A percentile compares a stretch with the other conserved stretches of the same genome.
Evolutionary conservation across 1,140 invertebrate species (phyloP).

Genomic region (Psix sp.): DNA sequence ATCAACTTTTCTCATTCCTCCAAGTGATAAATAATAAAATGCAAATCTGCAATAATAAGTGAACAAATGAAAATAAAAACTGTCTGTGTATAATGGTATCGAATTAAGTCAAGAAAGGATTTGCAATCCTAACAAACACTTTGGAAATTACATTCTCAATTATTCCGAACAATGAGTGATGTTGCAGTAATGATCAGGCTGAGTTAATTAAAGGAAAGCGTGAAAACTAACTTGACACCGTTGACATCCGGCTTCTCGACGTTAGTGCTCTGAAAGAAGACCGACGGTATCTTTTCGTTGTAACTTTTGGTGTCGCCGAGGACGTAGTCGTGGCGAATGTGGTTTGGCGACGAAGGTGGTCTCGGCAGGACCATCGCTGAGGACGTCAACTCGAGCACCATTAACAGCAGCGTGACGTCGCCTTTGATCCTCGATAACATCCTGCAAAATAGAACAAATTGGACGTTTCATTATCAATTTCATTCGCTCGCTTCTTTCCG

Average conservation of each 20-base stretch:
- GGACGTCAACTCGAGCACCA: conserved; percentile 56
- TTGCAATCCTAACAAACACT: no score
- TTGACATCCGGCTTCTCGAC: conserved; percentile 67
- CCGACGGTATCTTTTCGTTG: conserved; percentile 57
- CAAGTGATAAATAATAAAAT: no score
- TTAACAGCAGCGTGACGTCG: conserved; percentile 53
- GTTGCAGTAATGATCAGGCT: neutral
- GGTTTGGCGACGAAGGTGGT: conserved; percentile 70
- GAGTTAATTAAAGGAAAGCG: neutral
- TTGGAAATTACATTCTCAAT: no score
- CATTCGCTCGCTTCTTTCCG: neutral
- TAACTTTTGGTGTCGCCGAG: conserved; percentile 30
- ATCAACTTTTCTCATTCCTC: no score
- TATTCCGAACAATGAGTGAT: no score
- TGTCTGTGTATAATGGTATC: no score
- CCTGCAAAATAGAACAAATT: conserved; percentile 58
- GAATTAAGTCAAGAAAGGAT: no score
- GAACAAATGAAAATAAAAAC: no score
- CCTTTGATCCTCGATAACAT: conserved; percentile 57
- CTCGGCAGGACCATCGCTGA: conserved; percentile 72
- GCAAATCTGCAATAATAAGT: no score
- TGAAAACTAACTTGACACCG: conserved; percentile 56
- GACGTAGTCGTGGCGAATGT: conserved; percentile 61
- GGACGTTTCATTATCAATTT: conserved; percentile 12
- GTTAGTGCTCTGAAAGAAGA: conserved; percentile 62